Percentiles rank a stretch among this genome's conserved stretches.
Conservation (phyloP, 1,140 invertebrate species). For the Cydia fagiglandana region DNA sequence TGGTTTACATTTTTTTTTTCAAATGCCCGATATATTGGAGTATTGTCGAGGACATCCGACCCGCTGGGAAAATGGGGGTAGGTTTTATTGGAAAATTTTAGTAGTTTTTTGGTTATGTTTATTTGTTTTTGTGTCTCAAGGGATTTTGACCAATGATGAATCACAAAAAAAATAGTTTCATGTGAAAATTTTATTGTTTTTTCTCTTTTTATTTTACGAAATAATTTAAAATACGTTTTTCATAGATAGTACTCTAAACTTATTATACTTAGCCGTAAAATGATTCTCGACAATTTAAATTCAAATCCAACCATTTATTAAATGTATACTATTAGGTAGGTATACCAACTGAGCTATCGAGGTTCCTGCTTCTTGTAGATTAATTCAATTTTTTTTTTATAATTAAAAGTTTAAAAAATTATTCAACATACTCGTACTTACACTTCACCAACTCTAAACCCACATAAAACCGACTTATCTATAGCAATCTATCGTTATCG, state of each 20-base stretch:
- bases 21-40: slow-evolving; percentile 70
- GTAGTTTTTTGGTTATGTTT: slow-evolving; percentile 37
- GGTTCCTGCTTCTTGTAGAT: too few species aligned
- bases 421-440: too few species aligned
- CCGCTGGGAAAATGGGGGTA: slow-evolving; percentile 44
- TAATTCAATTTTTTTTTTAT: too few species aligned
- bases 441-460: not conserved
- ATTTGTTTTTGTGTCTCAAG: slow-evolving; percentile 22
- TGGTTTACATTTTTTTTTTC: slow-evolving; percentile 71
- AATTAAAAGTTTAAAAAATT: too few species aligned
- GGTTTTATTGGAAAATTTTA: slow-evolving; percentile 27
- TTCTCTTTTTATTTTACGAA: not conserved
- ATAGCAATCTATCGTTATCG: slow-evolving; percentile 36
- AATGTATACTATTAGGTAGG: too few species aligned
- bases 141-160: not conserved
- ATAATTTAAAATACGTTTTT: too few species aligned
- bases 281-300: too few species aligned
- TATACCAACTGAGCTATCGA: too few species aligned
- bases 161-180: not conserved
- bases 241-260: too few species aligned
- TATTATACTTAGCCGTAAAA: too few species aligned
- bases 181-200: not conserved
- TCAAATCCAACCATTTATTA: too few species aligned
- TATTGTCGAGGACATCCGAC: slow-evolving; percentile 70
- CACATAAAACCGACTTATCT: slow-evolving; percentile 42